Evolutionary conservation across 92 coral and sea anemone species (phyloP).

Genomic region (Epizoanthus scotinus): DNA sequence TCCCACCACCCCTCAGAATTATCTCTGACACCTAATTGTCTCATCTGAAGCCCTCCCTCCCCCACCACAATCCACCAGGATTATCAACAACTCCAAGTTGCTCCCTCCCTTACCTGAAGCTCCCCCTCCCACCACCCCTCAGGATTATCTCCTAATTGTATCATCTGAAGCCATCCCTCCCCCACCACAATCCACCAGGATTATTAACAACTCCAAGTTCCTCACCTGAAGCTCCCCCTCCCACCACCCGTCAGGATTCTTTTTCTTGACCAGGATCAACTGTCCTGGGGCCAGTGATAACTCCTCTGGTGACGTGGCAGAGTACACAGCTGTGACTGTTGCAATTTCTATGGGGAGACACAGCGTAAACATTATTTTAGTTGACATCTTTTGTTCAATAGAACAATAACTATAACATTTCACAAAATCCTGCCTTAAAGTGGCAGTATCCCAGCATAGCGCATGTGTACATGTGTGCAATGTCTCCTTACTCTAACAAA

Average conservation of each 20-base stretch:
- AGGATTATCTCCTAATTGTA: conserved; percentile 45
- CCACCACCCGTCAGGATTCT: conserved; percentile 97
- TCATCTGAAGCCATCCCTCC: conserved; percentile 73
- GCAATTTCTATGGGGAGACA: conserved; percentile 73
- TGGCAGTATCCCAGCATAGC: no score
- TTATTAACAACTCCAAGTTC: no score
- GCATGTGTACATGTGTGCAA: no score
- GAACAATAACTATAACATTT: no score
- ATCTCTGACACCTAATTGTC: conserved; percentile 34
- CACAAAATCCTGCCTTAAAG: no score
- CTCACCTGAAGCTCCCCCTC: conserved; percentile 94
- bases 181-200: no score
- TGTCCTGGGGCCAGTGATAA: conserved; percentile 93
- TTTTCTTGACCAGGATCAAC: conserved; percentile 81
- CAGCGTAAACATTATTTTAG: no score
- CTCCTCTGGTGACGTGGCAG: conserved; percentile 88
- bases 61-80: no score
- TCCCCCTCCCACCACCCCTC: conserved; percentile 99
- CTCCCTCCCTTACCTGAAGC: conserved; percentile 91
- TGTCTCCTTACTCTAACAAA: no score
- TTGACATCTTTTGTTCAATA: no score
- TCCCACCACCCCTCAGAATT: conserved; percentile 94
- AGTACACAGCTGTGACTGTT: conserved; percentile 81
- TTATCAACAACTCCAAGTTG: conserved; percentile 1
- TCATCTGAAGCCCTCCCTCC: conserved; percentile 73